Evolutionary conservation across 2,888 invertebrate species (phyloP).

Genomic region (Ormia ochracea): DNA sequence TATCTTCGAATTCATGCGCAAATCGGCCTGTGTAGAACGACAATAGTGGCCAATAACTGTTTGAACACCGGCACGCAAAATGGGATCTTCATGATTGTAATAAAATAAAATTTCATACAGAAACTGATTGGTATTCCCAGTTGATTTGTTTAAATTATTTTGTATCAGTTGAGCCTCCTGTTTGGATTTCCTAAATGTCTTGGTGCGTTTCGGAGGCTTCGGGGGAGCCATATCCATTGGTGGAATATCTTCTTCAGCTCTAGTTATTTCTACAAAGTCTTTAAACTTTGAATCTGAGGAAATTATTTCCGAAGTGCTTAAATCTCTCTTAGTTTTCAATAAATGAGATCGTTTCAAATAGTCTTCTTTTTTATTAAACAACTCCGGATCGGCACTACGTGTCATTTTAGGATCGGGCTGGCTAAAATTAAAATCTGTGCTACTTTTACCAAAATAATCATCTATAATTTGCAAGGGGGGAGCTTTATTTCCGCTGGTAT

Average conservation of each 20-base stretch:
- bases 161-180: conserved; percentile 20
- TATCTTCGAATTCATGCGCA: conserved; percentile 66
- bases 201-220: conserved; percentile 71
- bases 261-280: conserved; percentile 63
- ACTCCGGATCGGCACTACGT: conserved; percentile 71
- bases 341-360: conserved; percentile 10
- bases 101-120: conserved; percentile 74
- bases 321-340: conserved; percentile 51
- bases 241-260: conserved; percentile 68
- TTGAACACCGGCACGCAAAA: conserved; percentile 75
- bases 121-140: conserved; percentile 57
- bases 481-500: conserved; percentile 55
- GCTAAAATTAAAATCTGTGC: conserved; percentile 70
- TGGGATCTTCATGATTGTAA: conserved; percentile 75
- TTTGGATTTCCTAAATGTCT: conserved; percentile 69
- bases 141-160: neutral
- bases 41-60: conserved; percentile 71
- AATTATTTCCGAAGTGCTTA: conserved; percentile 75
- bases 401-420: conserved; percentile 44
- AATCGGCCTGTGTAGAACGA: conserved; percentile 72
- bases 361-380: conserved; percentile 62
- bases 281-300: conserved; percentile 58
- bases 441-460: conserved; percentile 80
- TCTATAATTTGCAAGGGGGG: conserved; percentile 80
- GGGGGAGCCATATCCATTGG: conserved; percentile 68